Evolutionary conservation across 2,797 vertebrate genomes (phyloP).

Genomic region (Spinus pinus): DNA sequence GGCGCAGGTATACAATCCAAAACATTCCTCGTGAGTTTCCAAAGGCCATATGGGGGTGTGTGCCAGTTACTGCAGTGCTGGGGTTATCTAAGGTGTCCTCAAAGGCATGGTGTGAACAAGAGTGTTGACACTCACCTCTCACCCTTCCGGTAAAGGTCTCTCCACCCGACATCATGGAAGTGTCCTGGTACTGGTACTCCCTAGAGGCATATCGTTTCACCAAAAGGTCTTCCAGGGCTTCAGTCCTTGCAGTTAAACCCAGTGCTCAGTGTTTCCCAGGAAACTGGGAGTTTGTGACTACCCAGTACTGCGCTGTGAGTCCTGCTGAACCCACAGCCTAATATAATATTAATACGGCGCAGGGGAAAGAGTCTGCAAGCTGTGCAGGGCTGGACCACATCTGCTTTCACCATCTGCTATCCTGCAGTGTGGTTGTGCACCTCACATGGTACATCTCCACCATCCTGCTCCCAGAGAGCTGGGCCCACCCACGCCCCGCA

Average conservation of each 20-base stretch:
- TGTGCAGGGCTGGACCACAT: neutral
- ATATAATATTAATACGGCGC: neutral
- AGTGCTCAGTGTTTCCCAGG: neutral
- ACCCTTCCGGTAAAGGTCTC: neutral
- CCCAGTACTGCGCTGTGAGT: accelerated
- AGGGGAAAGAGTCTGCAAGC: neutral
- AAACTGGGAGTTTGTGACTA: neutral
- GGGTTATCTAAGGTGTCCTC: neutral
- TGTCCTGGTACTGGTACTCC: neutral
- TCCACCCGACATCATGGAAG: neutral
- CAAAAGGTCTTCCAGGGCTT: accelerated
- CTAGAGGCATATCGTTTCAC: neutral
- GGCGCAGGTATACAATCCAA: neutral
- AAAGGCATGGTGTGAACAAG: neutral
- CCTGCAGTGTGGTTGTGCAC: neutral
- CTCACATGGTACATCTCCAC: accelerated
- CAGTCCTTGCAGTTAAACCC: neutral
- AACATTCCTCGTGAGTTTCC: neutral
- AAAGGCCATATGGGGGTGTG: accelerated
- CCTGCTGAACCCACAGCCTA: neutral
- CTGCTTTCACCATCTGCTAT: neutral
- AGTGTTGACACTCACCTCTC: neutral
- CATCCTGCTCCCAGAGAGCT: neutral
- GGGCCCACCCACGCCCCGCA: neutral
- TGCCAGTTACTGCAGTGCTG: neutral